phyloP scores from a whole-genome alignment of 2,113 vertebrate species.

The Perognathus longimembris region DNA sequence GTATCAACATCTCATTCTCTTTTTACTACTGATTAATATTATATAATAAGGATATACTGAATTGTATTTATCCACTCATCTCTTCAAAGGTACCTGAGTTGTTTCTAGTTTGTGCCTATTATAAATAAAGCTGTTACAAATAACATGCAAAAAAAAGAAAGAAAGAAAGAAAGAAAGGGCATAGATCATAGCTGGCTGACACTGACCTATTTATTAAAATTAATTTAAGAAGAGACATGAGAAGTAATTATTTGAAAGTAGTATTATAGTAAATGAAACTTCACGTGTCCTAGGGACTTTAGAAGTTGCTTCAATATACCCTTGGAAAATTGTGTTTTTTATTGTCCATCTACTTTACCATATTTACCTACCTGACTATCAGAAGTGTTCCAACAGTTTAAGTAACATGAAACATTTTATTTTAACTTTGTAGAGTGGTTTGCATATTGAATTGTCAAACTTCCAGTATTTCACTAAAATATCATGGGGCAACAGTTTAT shows the following conservation, averaged over 20 bases:
- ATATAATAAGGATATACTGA: too few relatives aligned
- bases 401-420: background rate
- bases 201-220: background rate
- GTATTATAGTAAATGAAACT: background rate
- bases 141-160: too few relatives aligned
- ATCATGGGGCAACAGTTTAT: background rate
- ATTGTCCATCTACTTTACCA: background rate
- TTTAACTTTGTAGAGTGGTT: background rate
- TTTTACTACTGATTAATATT: too few relatives aligned
- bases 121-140: too few relatives aligned
- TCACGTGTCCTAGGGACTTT: background rate
- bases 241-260: too few relatives aligned
- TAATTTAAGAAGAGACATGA: background rate
- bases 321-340: background rate
- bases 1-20: too few relatives aligned
- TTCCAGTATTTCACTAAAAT: background rate
- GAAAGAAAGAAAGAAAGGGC: background rate
- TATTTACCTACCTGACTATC: background rate
- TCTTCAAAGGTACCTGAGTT: too few relatives aligned
- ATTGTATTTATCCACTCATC: too few relatives aligned
- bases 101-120: too few relatives aligned
- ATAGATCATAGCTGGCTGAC: rapidly evolving
- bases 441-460: background rate
- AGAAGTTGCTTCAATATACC: background rate
- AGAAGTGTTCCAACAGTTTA: background rate